Evolutionary conservation across 2,888 invertebrate species (phyloP), one percentile per base, ranked within the genome.

Genomic region (Dioctria rufipes): DNA sequence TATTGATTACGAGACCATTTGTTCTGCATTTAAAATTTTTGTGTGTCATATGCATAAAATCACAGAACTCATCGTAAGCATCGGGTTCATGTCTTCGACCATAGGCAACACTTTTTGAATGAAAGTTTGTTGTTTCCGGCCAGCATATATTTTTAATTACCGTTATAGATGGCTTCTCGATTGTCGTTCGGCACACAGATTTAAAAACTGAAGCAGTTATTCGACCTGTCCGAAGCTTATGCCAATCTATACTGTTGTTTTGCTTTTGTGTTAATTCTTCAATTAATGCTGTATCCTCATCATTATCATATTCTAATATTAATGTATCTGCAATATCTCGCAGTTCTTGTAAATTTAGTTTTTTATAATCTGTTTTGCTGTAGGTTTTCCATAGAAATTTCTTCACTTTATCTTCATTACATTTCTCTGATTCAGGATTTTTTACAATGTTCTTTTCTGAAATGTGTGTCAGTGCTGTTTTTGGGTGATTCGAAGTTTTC

Each of bases 131-230:
- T 54, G 0, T n/a, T 54, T 54, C 54, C 4, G 54, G 54, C 11
- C 9, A n/a, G n/a, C 54, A 54, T 11, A 54, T 54, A 1, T 54
- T 54, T n/a, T 54, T 11, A 54, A 54, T 11, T 4, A n/a, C n/a
- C 6, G 54, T 54, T 11, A 11, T 54, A 8, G 54, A 54, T 54
- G 54, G 54, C 4, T 11, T 54, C 54, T 11, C 11, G 8, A 54
- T n/a, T 54, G 8, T 54, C 11, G 54, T 54, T 11, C 11, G 6
- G n/a, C 54, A 54, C 6, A 11, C 54, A 11, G 54, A 54, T 54
- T 54, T 54, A 54, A 54, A 54, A 54, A 54, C 54, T 11, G 54
- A 54, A 54, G 54, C 54, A 4, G 54, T 54, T 11, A 54, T 54
- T 54, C 54, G 54, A 4, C 54, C 54, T 54, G 54, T 54, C n/a